Evolutionary conservation across 2,888 invertebrate genomes (phyloP), one percentile per base, ranked within the genome.

Genomic region (Tachina grossa): DNA sequence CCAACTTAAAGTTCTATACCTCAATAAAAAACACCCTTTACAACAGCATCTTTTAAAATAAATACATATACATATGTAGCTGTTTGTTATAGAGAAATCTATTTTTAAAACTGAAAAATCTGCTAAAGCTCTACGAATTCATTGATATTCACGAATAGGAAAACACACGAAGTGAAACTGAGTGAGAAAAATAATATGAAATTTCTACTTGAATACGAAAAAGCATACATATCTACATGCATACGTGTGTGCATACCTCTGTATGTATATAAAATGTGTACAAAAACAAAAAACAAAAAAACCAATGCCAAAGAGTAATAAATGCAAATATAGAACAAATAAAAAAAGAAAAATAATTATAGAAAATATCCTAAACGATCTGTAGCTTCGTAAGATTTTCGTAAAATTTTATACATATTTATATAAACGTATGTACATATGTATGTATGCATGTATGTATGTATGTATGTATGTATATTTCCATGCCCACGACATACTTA

Each of bases 21-120:
- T n/a, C n/a, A n/a, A n/a, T n/a, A n/a, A n/a, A n/a, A n/a, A n/a
- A n/a, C n/a, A n/a, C n/a, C n/a, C n/a, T n/a, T n/a, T n/a, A 49
- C 49, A 66, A 76, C 41, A 51, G 43, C 13, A 74, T 16, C 65
- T 31, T 51, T 11, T 41, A 19, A 22, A 61, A 86, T 2, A 61
- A 31, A 47, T 57, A 31, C 6, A 31, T 31, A 31, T 31, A 31
- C 0, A 0, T 31, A 31, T 31, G 5, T 31, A 83, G 74, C 65
- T 63, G 79, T 71, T 87, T 82, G 22, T 57, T 63, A 51, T 61
- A 41, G 59, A 75, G 49, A 74, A 79, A 41, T 57, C 86, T 88
- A 87, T 88, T 87, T 87, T 85, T 84, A 88, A 86, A 79, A 76
- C 4, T 31, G 14, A 84, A 72, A 65, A 66, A 39, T 76, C 16